Base-by-base conservation (phyloP, 2,888 invertebrate genomes). In the Erebia aethiops region DNA sequence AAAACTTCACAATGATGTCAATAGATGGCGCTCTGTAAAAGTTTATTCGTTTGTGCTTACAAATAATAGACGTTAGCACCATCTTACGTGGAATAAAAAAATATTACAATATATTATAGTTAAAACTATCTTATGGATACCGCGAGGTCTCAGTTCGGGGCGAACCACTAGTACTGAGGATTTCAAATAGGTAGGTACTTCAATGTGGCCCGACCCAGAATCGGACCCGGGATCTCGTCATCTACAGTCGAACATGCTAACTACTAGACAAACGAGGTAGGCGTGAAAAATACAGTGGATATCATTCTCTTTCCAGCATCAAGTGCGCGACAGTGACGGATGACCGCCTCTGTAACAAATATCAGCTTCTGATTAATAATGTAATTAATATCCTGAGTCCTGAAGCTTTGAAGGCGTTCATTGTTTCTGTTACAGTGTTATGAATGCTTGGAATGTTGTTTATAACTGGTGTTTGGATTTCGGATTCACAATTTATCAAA, bases 331-430 rank as follows among this genome's bases (percentile, higher is more conserved):
- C 66, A 13, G 35, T 56, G 70, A 70, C 66, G 46, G 70, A 70
- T 70, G 62, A 13, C 26, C 35, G 61, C 35, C 54, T 16, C 56
- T 46, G 61, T 62, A 70, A 56, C 61, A 58, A 70, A 70, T 70
- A 70, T 70, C 70, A 70, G 54, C 18, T 26, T 67, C 54, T 67
- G 56, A 67, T 70, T 61, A 67, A 67, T 67, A 62, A 66, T 35
- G 56, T 67, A 66, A 67, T 58, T 67, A 67, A 58, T 67, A 21
- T 67, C 11, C 35, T 35, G 35, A 35, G 35, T 35, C 35, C 10
- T 35, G 35, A 58, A 49, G 58, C 67, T 58, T 58, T 58, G 56
- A 56, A 54, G 65, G 56, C 43, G 43, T 43, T 65, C 21, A 46
- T 43, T 66, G 46, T 46, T 66, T 66, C 46, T 10, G 14, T 65